phyloP scores from a whole-genome alignment of 2,113 vertebrate species.

The Cardinalis cardinalis region DNA sequence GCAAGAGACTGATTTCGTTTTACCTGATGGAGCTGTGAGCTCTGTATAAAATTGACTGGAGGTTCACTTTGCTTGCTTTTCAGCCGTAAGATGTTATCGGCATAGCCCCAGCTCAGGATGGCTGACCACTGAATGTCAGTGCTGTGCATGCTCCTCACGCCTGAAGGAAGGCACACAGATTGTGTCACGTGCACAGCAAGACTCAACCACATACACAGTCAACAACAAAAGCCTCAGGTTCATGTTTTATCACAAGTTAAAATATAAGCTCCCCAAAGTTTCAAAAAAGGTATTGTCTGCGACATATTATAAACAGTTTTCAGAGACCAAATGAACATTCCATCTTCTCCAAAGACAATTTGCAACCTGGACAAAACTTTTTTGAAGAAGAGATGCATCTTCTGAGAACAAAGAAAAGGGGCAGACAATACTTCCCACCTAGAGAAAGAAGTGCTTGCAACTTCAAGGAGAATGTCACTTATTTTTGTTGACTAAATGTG shows the following conservation, averaged over 20 bases:
- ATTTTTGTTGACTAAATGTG: not conserved
- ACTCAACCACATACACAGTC: not conserved
- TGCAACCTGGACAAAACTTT: not conserved
- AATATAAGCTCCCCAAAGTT: fast-evolving
- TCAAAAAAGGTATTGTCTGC: not conserved
- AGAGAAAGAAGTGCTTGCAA: not conserved
- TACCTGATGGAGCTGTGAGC: conserved; percentile 93
- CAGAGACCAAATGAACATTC: not conserved
- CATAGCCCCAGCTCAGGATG: conserved; percentile 97
- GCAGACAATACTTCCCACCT: not conserved
- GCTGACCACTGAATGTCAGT: conserved; percentile 99
- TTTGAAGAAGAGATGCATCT: not conserved
- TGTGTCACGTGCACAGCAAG: not conserved
- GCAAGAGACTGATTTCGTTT: not conserved
- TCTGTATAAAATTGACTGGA: conserved; percentile 94
- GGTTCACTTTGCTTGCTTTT: conserved; percentile 98
- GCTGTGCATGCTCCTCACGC: conserved; percentile 97
- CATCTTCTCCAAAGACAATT: not conserved
- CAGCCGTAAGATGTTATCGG: conserved; percentile 90
- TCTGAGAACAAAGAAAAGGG: not conserved
- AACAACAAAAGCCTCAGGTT: not conserved
- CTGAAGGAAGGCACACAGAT: conserved; percentile 50
- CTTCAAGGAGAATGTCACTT: not conserved
- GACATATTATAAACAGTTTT: not conserved
- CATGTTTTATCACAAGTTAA: not conserved